Percentiles rank a stretch among this genome's conserved stretches.
Conservation (phyloP, 2,797 vertebrate genomes). For the Myioborus melanocephalus region DNA sequence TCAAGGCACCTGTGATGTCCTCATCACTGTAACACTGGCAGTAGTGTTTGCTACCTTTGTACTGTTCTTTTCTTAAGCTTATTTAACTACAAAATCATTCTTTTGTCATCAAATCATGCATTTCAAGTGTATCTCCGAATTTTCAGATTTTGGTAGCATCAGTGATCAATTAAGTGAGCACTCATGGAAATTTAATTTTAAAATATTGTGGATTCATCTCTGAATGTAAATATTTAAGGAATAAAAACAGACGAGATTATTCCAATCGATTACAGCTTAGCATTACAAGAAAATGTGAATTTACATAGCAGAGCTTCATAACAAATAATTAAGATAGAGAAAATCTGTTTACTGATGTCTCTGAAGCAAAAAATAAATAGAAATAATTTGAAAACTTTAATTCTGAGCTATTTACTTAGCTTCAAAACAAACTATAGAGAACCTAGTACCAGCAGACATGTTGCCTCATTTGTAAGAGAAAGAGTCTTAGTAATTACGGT, state of each 20-base stretch:
- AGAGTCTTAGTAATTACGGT: neutral
- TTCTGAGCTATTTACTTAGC: neutral
- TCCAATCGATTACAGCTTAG: neutral
- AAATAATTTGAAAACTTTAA: neutral
- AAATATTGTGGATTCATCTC: neutral
- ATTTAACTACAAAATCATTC: neutral
- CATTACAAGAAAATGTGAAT: neutral
- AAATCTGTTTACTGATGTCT: neutral
- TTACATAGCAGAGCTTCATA: neutral
- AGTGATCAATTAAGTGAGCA: neutral
- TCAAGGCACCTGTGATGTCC: neutral
- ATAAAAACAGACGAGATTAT: rapidly evolving
- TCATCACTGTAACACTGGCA: neutral
- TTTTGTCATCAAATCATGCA: neutral
- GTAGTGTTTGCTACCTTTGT: neutral
- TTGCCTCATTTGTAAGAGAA: neutral
- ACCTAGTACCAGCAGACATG: rapidly evolving
- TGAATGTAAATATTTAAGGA: neutral
- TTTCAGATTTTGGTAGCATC: neutral
- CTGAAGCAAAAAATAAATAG: neutral
- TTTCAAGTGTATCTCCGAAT: neutral
- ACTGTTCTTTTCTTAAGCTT: neutral
- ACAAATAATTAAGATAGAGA: neutral
- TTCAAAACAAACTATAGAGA: neutral
- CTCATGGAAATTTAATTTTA: neutral